Base-by-base conservation (phyloP, 64 coral and sea anemone species). In the Montipora foliosa region DNA sequence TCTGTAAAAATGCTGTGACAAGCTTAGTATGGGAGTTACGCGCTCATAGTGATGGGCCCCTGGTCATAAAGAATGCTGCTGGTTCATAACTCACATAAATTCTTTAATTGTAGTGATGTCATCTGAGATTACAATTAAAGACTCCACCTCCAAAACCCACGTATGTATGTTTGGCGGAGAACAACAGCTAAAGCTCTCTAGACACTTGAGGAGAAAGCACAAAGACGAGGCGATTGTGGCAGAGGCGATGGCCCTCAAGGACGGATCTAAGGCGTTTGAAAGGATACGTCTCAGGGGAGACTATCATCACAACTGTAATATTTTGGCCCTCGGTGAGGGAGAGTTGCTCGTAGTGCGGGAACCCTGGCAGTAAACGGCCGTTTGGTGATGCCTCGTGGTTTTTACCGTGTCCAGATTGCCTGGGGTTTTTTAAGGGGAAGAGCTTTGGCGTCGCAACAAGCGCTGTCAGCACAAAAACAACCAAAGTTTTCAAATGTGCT, bases 251-350 rank as follows among this genome's bases (percentile, higher is more conserved):
- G 48, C 66, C 17, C 21, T 74, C 8, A 9, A 74, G 10, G 72
- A 62, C 15, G 67, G 79, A 69, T 70, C 48, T 13, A 22, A 79
- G 55, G 80, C 70, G 7, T 49, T 86, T 24, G 87, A 90, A 50
- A 85, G 59, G 47, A 20, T 96, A 16, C 1, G 91, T 6, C 70
- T 79, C 5, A 55, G 44, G 12, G 87, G 95, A n/a, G 91, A 96
- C 29, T 96, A 90, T 58, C 95, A 93, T 60, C 80, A 96, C 55
- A 96, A 93, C 51, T 79, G 76, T 44, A 79, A 92, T 67, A 85
- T 88, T 13, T 22, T 89, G 25, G 61, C 51, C 8, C 87, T 78
- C 67, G 78, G 24, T 13, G n/a, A 84, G 14, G 87, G 91, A 7
- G 79, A 93, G 64, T 49, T 93, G 3, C 90, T 93, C 10, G 86